A percentile compares a stretch with the other conserved stretches of the same genome.
Evolutionary conservation across 2,113 vertebrate genomes (phyloP).

Genomic region (Vulpes lagopus): DNA sequence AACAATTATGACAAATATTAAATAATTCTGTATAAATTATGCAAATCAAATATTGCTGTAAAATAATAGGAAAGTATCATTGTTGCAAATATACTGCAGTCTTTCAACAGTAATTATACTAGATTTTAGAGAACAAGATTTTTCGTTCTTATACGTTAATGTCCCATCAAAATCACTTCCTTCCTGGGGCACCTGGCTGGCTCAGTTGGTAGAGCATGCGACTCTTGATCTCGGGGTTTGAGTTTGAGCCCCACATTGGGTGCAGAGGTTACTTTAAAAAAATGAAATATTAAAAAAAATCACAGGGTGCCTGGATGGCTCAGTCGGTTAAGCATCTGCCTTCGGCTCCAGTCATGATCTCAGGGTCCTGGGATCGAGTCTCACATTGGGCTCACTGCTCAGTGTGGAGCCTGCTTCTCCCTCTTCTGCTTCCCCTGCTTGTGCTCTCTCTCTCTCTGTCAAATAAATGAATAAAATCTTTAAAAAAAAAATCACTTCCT

Average conservation of each 20-base stretch:
- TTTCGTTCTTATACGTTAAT: background rate
- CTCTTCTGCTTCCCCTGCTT: no score
- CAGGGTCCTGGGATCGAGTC: no score
- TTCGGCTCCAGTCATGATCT: no score
- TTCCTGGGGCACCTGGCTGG: background rate
- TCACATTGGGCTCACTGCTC: no score
- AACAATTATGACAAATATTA: background rate
- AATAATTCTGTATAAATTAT: background rate
- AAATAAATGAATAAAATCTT: background rate
- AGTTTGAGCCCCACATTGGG: background rate
- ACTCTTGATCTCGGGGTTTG: background rate
- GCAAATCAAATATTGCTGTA: background rate
- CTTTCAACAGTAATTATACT: background rate
- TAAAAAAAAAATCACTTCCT: background rate
- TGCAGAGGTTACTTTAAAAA: background rate
- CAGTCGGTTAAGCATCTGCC: no score
- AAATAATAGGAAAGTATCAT: background rate
- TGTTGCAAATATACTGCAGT: background rate
- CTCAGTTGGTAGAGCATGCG: background rate
- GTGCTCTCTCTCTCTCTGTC: no score
- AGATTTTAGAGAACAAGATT: background rate
- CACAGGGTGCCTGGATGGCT: no score
- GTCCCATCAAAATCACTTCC: background rate
- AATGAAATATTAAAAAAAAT: background rate
- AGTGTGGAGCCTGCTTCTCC: no score